Percentiles rank a stretch among this genome's conserved stretches.
phyloP scores from a whole-genome alignment of 2,113 vertebrate genomes.

The Taurulus bubalis region DNA sequence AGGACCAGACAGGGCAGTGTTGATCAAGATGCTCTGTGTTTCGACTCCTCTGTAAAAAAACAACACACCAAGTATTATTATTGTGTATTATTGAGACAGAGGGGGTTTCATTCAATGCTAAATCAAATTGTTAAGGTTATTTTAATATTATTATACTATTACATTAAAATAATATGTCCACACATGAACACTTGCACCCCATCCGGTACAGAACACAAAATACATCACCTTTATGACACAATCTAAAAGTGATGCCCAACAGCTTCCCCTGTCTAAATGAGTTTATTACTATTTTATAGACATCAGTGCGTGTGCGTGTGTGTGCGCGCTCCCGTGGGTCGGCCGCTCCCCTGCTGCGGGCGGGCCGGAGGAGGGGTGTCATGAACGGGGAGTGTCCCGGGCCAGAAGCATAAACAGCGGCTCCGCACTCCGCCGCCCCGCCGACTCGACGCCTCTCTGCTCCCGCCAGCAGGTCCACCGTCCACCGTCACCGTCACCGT shows the following conservation, averaged over 20 bases:
- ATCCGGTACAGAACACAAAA: background rate
- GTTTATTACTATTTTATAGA: background rate
- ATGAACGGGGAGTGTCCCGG: conserved; percentile 68
- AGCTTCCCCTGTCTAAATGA: too few relatives aligned
- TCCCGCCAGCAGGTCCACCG: conserved; percentile 31
- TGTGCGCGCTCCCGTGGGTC: conserved; percentile 2
- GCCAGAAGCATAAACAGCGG: conserved; percentile 55
- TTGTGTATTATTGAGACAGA: background rate
- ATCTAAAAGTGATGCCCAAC: background rate
- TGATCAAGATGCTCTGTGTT: background rate
- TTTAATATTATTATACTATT: too few relatives aligned
- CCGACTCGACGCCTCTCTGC: conserved; percentile 55
- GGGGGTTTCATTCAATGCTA: background rate
- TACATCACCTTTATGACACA: background rate
- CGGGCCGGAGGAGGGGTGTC: conserved; percentile 52
- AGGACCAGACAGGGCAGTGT: conserved; percentile 43
- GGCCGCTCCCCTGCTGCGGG: background rate
- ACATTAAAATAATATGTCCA: background rate
- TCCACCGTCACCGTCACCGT: background rate
- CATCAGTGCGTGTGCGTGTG: background rate
- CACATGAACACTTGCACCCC: background rate
- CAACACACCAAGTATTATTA: background rate
- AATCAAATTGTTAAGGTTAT: too few relatives aligned
- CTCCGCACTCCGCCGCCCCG: conserved; percentile 17
- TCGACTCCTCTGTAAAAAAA: background rate